phyloP scores from a whole-genome alignment of 1,140 invertebrate genomes.

The Streblospio benedicti region DNA sequence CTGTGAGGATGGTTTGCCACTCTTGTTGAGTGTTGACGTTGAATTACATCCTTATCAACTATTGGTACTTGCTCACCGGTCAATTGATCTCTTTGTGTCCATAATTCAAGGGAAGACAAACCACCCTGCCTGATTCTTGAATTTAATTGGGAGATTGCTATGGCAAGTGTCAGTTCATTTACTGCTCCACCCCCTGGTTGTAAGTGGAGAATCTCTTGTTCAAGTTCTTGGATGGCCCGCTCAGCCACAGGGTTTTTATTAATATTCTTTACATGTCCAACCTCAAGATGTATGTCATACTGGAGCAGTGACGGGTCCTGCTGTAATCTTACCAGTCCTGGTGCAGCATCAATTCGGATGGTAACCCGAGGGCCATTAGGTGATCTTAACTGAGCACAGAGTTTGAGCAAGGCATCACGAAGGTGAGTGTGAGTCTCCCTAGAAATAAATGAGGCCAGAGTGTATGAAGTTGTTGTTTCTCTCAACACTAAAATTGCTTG shows the following conservation, averaged over 20 bases:
- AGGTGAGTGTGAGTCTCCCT: not conserved
- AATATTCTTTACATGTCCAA: slow-evolving; percentile 19
- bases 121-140: not conserved
- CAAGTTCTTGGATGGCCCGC: slow-evolving; percentile 10
- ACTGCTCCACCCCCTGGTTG: not conserved
- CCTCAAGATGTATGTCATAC: slow-evolving; percentile 13
- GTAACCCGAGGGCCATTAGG: slow-evolving; percentile 15
- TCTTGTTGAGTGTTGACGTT: too few relatives aligned
- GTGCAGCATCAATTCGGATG: slow-evolving; percentile 19
- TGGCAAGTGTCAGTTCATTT: too few relatives aligned
- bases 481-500: not conserved
- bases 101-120: too few relatives aligned
- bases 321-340: slow-evolving; percentile 17
- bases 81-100: too few relatives aligned
- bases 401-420: not conserved
- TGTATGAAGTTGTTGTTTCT: not conserved
- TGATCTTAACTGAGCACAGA: slow-evolving; percentile 1
- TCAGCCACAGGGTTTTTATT: slow-evolving; percentile 25
- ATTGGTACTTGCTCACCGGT: too few relatives aligned
- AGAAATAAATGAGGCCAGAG: not conserved
- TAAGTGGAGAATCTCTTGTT: not conserved
- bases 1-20: too few relatives aligned
- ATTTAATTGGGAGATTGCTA: too few relatives aligned
- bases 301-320: slow-evolving; percentile 13
- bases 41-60: too few relatives aligned